Evolutionary conservation across 2,113 vertebrate species (phyloP), one percentile per base, ranked within the genome.

Genomic region (Ptychochromis oligacanthus): DNA sequence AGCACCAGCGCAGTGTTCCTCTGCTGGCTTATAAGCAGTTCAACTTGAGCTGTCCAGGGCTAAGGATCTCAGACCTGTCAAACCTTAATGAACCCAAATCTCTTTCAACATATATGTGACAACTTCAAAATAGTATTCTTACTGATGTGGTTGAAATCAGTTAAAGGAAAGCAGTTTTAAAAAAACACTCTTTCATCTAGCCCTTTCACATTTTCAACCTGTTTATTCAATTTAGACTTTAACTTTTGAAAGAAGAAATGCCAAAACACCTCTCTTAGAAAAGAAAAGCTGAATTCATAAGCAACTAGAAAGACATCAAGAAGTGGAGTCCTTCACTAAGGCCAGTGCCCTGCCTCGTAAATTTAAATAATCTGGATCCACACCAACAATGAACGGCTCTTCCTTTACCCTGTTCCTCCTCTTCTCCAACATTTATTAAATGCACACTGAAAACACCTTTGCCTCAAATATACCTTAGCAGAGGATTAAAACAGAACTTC

Each of bases 201-300:
- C 46, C 22, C 26, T 72, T 34, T 54, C 67, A 72, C 26, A 54
- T 54, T 18, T 54, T 28, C 46, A 54, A 5, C 49, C 67, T 72
- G 26, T 54, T 72, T 72, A 54, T 72, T 34, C 26, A 54, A 34
- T 17, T 52, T 34, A 34, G 46, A 72, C n/a, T 56, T 56, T 56
- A 56, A 56, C n/a, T 22, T 56, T 56, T 22, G n/a, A 56, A 22
- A n/a, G 54, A 55, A 55, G 54, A n/a, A 55, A 55, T 46, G 12
- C 65, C 0, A 0, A 0, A 49, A 20, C 3, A 2, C 18, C 1
- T 11, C 43, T 72, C 10, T 72, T 52, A 72, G 65, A 52, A 1
- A 65, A 72, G 20, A 10, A 72, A 72, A 52, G 65, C 31, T 31
- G 6, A n/a, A 70, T 31, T 70, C 0, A 2, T 20, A 26, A 72